These are phyloP conservation scores for Furcifer pardalis DNA, from an alignment of 2,797 vertebrate genomes.

Conservation along the genomic window DNA sequence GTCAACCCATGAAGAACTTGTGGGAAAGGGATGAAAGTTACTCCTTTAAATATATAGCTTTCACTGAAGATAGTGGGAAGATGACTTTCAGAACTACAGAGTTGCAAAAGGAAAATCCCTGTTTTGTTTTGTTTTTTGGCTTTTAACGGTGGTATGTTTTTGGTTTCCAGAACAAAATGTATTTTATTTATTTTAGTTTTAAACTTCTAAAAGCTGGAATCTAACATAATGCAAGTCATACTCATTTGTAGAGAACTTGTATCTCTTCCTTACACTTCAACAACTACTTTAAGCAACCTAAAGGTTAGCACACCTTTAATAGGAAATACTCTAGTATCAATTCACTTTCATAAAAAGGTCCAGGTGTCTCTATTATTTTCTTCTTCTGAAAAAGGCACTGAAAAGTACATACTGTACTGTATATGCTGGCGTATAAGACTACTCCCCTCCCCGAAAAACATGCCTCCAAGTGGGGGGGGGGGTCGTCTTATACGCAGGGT, in stretches of 20 bases:
- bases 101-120: neutral
- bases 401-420: neutral
- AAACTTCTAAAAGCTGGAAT: neutral
- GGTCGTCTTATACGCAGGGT: no score
- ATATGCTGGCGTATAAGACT: no score
- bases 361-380: neutral
- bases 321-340: neutral
- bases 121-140: neutral
- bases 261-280: neutral
- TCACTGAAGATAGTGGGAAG: neutral
- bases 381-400: neutral
- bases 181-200: neutral
- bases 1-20: neutral
- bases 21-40: neutral
- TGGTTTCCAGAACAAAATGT: neutral
- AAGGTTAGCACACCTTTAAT: neutral
- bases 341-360: no score
- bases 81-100: neutral
- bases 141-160: neutral
- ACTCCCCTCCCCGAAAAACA: no score
- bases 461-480: no score
- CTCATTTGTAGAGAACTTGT: neutral
- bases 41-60: neutral
- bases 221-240: neutral
- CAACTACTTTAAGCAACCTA: neutral